Percentiles rank a stretch among this genome's conserved stretches.
Conservation (phyloP, 2,113 vertebrate species). For the Quiscalus mexicanus region DNA sequence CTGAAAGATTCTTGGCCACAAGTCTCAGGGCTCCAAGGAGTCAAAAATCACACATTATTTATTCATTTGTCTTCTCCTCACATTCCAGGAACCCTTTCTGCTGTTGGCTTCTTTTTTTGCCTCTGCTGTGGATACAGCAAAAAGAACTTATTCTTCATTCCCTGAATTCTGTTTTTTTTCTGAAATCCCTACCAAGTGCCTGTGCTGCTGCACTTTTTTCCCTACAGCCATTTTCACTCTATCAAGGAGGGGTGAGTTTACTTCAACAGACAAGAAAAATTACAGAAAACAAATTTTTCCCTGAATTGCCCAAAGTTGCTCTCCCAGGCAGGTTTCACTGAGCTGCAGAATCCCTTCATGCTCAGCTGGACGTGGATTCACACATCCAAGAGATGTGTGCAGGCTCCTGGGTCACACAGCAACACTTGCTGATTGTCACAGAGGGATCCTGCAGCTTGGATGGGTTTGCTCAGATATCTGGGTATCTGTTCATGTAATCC, state of each 20-base stretch:
- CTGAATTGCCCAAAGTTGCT: not conserved
- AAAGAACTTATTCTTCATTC: not conserved
- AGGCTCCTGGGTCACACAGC: not conserved
- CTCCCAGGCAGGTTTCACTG: not conserved
- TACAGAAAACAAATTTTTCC: not conserved
- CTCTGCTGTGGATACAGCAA: not conserved
- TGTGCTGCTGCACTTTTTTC: not conserved
- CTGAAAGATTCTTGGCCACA: not conserved
- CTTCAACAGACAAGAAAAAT: not conserved
- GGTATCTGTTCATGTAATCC: not conserved
- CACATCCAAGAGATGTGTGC: not conserved
- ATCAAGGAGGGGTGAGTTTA: fast-evolving
- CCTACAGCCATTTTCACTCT: not conserved
- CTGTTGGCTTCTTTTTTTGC: not conserved
- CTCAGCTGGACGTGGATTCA: not conserved
- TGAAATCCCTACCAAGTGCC: not conserved
- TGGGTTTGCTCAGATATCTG: not conserved
- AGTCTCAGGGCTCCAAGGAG: not conserved
- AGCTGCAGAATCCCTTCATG: not conserved
- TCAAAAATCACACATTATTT: not conserved
- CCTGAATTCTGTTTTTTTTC: not conserved
- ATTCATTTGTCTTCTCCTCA: not conserved
- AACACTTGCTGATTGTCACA: not conserved
- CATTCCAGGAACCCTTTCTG: not conserved
- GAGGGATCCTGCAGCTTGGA: not conserved